These are phyloP conservation scores for Rhinella marina DNA, from an alignment of 2,797 vertebrate genomes.

Conservation along the genomic window DNA sequence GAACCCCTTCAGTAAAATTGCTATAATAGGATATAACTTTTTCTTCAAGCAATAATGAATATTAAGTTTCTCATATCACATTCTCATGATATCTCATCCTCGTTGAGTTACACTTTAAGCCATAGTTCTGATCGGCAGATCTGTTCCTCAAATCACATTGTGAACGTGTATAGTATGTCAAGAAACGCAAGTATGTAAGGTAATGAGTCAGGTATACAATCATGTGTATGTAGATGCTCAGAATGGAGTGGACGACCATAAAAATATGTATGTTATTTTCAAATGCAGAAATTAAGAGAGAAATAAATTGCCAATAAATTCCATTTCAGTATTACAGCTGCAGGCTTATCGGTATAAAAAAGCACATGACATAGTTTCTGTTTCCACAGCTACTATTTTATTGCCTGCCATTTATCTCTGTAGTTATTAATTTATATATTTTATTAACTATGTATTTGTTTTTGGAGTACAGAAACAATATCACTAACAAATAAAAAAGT, in stretches of 20 bases:
- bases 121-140: too few species aligned
- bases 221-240: neutral
- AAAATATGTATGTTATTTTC: neutral
- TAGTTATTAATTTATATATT: conserved; percentile 5
- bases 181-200: too few species aligned
- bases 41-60: too few species aligned
- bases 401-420: neutral
- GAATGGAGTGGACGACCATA: neutral
- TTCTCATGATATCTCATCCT: too few species aligned
- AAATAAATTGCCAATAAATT: neutral
- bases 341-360: neutral
- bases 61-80: too few species aligned
- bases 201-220: neutral
- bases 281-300: neutral
- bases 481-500: neutral
- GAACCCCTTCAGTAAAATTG: too few species aligned
- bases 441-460: conserved; percentile 1
- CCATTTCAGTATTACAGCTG: neutral
- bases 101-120: too few species aligned
- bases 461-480: neutral
- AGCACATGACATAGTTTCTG: neutral
- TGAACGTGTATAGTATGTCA: too few species aligned
- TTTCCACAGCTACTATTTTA: neutral
- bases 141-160: too few species aligned
- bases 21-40: too few species aligned